Percentiles rank a stretch among this genome's conserved stretches.
These are phyloP conservation scores for Ictalurus punctatus DNA, from an alignment of 2,113 vertebrate species.

Conservation along the genomic window DNA sequence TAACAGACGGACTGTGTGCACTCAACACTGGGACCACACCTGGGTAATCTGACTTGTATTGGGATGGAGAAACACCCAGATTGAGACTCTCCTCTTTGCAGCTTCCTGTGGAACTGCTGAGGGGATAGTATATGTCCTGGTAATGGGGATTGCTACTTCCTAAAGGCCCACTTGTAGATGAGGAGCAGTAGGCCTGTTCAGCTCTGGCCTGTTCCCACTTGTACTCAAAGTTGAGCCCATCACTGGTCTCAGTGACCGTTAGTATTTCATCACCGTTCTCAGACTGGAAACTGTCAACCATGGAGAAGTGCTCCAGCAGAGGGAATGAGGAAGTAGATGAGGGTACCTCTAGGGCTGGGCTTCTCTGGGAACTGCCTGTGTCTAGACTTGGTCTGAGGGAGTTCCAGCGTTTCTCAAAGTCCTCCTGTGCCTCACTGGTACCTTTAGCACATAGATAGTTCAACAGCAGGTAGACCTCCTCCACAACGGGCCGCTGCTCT, in stretches of 20 bases:
- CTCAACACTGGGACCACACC: conserved; percentile 91
- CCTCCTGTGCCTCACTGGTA: conserved; percentile 84
- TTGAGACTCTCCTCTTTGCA: conserved; percentile 70
- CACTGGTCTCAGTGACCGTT: conserved; percentile 93
- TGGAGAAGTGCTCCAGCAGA: conserved; percentile 87
- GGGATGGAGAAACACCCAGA: conserved; percentile 80
- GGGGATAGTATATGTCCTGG: conserved; percentile 84
- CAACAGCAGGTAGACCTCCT: conserved; percentile 93
- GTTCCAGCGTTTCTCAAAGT: conserved; percentile 94
- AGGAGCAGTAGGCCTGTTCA: conserved; percentile 77
- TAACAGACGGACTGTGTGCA: conserved; percentile 91
- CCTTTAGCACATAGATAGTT: conserved; percentile 91
- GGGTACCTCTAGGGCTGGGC: conserved; percentile 71
- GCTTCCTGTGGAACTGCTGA: conserved; percentile 61
- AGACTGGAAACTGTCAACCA: conserved; percentile 81
- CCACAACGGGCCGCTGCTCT: conserved; percentile 88
- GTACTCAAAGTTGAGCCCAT: conserved; percentile 95
- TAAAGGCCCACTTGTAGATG: conserved; percentile 72
- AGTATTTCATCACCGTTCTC: conserved; percentile 89
- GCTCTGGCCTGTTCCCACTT: conserved; percentile 89
- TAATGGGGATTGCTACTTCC: conserved; percentile 80
- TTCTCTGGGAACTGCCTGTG: conserved; percentile 63
- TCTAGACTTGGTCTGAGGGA: conserved; percentile 84
- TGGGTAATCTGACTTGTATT: conserved; percentile 80
- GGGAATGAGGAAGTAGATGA: conserved; percentile 84